Evolutionary conservation across 2,888 invertebrate species (phyloP).

Genomic region (Pinctada fucata): DNA sequence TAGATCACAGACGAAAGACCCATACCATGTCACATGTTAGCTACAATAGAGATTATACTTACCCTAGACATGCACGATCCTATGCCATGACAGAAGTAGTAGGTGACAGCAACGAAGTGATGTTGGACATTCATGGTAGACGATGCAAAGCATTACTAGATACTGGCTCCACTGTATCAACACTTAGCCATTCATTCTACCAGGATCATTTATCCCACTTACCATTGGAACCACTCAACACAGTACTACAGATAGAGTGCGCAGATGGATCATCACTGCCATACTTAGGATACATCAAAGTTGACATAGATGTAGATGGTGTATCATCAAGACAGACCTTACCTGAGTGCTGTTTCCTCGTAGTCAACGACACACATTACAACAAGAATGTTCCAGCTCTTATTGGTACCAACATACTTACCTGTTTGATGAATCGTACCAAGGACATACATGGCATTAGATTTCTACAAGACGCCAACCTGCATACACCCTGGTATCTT

Average conservation of each 20-base stretch:
- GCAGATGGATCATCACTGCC: slow-evolving; percentile 10
- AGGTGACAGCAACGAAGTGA: no score
- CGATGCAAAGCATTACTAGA: no score
- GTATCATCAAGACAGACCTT: slow-evolving; percentile 2
- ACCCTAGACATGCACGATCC: background rate
- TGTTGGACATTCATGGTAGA: background rate
- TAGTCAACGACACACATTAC: slow-evolving; percentile 5
- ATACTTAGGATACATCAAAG: background rate
- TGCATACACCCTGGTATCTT: background rate
- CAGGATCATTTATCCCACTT: background rate
- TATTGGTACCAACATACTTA: slow-evolving; percentile 10
- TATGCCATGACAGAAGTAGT: background rate
- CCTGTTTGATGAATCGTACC: background rate
- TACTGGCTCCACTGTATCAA: background rate
- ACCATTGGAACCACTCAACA: slow-evolving; percentile 8
- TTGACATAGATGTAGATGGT: slow-evolving; percentile 5
- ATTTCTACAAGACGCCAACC: slow-evolving; percentile 14
- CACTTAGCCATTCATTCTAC: background rate
- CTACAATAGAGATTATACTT: background rate
- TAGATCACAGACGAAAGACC: background rate
- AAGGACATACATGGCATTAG: background rate
- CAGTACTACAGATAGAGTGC: background rate
- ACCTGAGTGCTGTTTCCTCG: slow-evolving; percentile 7
- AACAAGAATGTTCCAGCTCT: slow-evolving; percentile 3
- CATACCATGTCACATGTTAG: background rate